phyloP scores from a whole-genome alignment of 2,113 vertebrate genomes.

The Zosterops pallidus region DNA sequence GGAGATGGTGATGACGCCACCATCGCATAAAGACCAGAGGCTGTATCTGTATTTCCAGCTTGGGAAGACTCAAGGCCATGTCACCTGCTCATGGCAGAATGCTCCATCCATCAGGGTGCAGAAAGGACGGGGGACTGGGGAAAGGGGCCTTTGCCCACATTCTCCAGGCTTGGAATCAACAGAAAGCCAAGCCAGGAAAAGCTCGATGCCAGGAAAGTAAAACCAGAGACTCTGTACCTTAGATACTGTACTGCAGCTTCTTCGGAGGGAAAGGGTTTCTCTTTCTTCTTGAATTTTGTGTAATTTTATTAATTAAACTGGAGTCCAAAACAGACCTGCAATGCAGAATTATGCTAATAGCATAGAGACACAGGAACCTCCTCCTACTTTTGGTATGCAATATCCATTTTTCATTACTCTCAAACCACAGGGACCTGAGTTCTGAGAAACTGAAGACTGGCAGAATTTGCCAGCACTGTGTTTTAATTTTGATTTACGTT shows the following conservation, averaged over 20 bases:
- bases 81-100: background rate
- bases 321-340: background rate
- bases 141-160: background rate
- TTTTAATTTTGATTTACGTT: background rate
- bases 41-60: accelerated
- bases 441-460: background rate
- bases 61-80: background rate
- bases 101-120: background rate
- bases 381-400: background rate
- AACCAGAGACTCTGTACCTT: background rate
- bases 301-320: background rate
- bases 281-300: background rate
- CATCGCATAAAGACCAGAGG: accelerated
- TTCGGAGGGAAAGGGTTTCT: background rate
- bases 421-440: background rate
- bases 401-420: background rate
- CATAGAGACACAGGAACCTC: background rate
- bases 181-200: background rate
- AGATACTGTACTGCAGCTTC: background rate
- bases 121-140: background rate
- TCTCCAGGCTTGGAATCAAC: background rate
- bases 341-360: background rate
- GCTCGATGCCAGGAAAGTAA: background rate
- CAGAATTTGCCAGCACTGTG: background rate
- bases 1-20: accelerated